Conservation (phyloP, 2,888 invertebrate genomes). For the Drosophila kambysellisi region DNA sequence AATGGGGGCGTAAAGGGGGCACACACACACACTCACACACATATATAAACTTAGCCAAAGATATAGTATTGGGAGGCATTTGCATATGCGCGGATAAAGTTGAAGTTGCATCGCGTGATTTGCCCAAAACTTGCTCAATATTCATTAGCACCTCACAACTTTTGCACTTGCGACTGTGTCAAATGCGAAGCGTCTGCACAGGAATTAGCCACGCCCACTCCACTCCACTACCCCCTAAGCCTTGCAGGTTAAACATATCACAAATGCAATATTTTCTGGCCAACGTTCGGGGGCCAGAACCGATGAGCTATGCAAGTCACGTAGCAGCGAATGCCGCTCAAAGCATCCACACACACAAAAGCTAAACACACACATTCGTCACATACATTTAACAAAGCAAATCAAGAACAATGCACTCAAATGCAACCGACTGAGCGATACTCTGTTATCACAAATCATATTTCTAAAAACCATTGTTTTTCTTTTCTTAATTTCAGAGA, state of each 20-base stretch:
- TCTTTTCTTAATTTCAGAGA: not conserved
- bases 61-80: slow-evolving; percentile 54
- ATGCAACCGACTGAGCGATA: not conserved
- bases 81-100: slow-evolving; percentile 47
- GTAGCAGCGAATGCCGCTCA: slow-evolving; percentile 60
- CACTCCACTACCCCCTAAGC: not conserved
- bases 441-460: not conserved
- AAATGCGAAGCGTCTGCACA: slow-evolving; percentile 17
- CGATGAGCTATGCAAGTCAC: slow-evolving; percentile 80
- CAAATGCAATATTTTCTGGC: slow-evolving; percentile 76
- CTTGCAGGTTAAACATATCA: slow-evolving; percentile 72
- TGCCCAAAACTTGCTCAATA: slow-evolving; percentile 69
- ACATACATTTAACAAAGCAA: slow-evolving; percentile 14
- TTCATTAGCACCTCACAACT: slow-evolving; percentile 75
- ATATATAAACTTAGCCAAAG: not conserved
- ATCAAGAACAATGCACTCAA: not conserved
- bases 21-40: not conserved
- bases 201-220: slow-evolving; percentile 14
- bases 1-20: not conserved
- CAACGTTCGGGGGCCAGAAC: slow-evolving; percentile 56
- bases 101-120: slow-evolving; percentile 43
- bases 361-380: not conserved
- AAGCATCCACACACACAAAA: slow-evolving; percentile 31
- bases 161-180: slow-evolving; percentile 23
- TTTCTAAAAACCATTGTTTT: not conserved